Evolutionary conservation across 2,797 vertebrate species (phyloP).

Genomic region (Lateolabrax maculatus): DNA sequence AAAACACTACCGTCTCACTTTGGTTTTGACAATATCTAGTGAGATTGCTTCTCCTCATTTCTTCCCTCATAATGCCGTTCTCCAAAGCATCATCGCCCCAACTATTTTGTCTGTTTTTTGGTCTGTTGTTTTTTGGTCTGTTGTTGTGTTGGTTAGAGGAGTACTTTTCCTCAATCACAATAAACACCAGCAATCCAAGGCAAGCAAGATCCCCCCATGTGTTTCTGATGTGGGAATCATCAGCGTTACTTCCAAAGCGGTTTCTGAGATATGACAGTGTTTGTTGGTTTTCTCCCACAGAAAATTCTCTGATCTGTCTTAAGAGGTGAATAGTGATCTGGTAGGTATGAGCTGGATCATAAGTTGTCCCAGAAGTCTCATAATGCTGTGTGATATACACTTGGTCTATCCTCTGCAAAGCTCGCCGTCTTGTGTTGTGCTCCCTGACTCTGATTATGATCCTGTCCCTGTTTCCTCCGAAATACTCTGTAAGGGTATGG

Average conservation of each 20-base stretch:
- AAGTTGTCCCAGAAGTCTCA: not conserved
- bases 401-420: too few relatives aligned
- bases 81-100: not conserved
- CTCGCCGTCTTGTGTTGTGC: too few relatives aligned
- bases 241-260: conserved; percentile 24
- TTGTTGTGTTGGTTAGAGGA: not conserved
- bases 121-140: conserved; percentile 19
- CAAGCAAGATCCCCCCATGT: conserved; percentile 58
- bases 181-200: conserved; percentile 70
- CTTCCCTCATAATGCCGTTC: too few relatives aligned
- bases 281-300: conserved; percentile 14
- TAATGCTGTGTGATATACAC: too few relatives aligned
- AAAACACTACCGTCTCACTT: conserved; percentile 56
- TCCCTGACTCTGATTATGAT: too few relatives aligned
- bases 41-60: conserved; percentile 9
- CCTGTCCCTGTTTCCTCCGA: too few relatives aligned
- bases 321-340: conserved; percentile 43
- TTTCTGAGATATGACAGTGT: conserved; percentile 18
- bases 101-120: not conserved
- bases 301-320: conserved; percentile 50
- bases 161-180: conserved; percentile 59
- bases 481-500: too few relatives aligned
- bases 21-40: not conserved
- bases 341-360: conserved; percentile 52
- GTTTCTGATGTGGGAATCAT: conserved; percentile 40